These are phyloP conservation scores for Lepilemur septentrionalis DNA, from an alignment of 2,797 vertebrate genomes.

Conservation along the genomic window DNA sequence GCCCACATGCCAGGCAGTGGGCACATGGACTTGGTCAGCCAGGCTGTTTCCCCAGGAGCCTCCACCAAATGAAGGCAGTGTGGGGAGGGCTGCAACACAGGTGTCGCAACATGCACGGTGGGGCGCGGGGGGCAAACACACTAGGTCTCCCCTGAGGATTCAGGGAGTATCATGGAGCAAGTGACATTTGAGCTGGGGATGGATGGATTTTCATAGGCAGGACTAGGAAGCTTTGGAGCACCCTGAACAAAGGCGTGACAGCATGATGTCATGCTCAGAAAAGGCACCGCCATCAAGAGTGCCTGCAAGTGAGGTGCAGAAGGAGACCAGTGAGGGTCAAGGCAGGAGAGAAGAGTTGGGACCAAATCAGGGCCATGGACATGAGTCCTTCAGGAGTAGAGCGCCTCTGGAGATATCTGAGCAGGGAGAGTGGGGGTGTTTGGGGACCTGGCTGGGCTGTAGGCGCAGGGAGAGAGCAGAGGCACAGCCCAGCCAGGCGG, in stretches of 20 bases:
- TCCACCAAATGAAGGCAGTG: not conserved
- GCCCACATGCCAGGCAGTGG: not conserved
- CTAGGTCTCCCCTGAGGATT: not conserved
- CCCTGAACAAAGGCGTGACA: not conserved
- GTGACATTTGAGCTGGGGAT: not conserved
- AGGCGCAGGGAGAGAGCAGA: not conserved
- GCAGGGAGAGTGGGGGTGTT: not conserved
- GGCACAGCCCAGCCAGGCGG: not conserved
- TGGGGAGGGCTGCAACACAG: not conserved
- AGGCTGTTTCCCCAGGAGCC: not conserved
- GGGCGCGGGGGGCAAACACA: fast-evolving
- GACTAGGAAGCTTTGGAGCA: not conserved
- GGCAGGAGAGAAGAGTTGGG: not conserved
- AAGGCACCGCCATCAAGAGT: not conserved
- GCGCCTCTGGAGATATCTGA: not conserved
- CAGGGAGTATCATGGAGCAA: not conserved
- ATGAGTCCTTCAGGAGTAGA: too few species aligned
- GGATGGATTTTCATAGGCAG: not conserved
- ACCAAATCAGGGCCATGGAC: not conserved
- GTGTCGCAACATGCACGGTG: fast-evolving
- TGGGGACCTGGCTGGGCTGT: not conserved
- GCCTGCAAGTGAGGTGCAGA: not conserved
- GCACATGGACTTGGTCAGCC: not conserved
- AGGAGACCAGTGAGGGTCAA: not conserved
- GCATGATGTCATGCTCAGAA: not conserved